Base-by-base conservation (phyloP, 2,888 invertebrate genomes). In the Athalia rosae region DNA sequence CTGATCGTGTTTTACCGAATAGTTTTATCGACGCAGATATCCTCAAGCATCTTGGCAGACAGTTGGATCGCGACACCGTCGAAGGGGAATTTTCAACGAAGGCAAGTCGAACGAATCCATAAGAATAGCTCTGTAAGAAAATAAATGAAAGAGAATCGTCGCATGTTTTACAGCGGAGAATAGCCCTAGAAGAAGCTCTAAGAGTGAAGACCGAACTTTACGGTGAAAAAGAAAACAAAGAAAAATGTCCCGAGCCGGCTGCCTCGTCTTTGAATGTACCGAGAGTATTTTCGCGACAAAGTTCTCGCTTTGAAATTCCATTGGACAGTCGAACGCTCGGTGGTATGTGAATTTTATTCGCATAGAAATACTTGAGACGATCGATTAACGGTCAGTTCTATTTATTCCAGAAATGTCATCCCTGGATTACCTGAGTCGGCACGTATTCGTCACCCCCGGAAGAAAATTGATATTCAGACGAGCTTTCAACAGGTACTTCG, bases 241-340 rank as follows among this genome's bases (percentile, higher is more conserved):
- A 85, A 79, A 71, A 80, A n/a, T 28, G 28, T 28, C 78, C 78
- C n/a, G 78, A 79, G 15, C 78, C 80, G 15, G 61, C 77, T 47
- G 74, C 78, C 74, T 78, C 82, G 11, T 81, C 86, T 28, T 88
- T 92, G 69, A 93, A 93, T 82, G 91, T 95, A 81, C 96, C 96
- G 0, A 90, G 96, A 64, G 93, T 94, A n/a, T 96, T 95, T 89
- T 94, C 94, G 0, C 92, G 96, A 59, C 93, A 93, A 58, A 94
- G 93, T 80, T 94, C 95, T 0, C 92, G 95, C 81, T 96, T 96
- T 87, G 93, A 95, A 81, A 90, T 97, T 74, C 95, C 95, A 0
- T 92, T 96, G 79, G 94, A 95, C 84, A 91, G 93, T 74, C 88
- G 90, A 66, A 90, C 90, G 78, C 88, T 94, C 43, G 88, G 89